Evolutionary conservation across 2,113 vertebrate species (phyloP).

Genomic region (Ciconia maguari): DNA sequence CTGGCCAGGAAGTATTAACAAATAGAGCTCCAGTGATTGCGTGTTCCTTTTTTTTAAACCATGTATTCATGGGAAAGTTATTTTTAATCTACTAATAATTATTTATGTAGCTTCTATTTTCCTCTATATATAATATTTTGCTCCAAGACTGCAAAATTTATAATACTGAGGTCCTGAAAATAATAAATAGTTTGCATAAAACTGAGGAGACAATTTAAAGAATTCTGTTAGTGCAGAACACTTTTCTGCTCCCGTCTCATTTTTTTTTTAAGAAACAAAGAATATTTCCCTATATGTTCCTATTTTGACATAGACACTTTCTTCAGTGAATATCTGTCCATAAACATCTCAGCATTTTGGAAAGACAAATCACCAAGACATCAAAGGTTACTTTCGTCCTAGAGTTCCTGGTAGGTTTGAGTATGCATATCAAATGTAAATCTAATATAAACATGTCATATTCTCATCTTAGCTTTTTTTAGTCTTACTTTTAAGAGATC

Average conservation of each 20-base stretch:
- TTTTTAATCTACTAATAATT: conserved; percentile 63
- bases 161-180: background rate
- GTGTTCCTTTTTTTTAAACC: background rate
- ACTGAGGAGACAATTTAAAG: background rate
- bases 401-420: background rate
- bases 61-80: conserved; percentile 41
- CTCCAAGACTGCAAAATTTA: background rate
- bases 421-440: background rate
- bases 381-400: background rate
- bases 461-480: background rate
- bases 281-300: background rate
- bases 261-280: background rate
- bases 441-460: background rate
- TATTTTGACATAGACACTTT: background rate
- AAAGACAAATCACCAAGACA: background rate
- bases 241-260: background rate
- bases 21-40: conserved; percentile 27
- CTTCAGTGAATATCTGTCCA: background rate
- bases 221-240: background rate
- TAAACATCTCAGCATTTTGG: background rate
- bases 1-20: conserved; percentile 53
- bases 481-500: background rate
- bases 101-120: conserved; percentile 54
- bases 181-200: background rate
- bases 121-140: background rate